Evolutionary conservation across 2,113 vertebrate genomes (phyloP), one percentile per base, ranked within the genome.

Genomic region (Willisornis vidua): DNA sequence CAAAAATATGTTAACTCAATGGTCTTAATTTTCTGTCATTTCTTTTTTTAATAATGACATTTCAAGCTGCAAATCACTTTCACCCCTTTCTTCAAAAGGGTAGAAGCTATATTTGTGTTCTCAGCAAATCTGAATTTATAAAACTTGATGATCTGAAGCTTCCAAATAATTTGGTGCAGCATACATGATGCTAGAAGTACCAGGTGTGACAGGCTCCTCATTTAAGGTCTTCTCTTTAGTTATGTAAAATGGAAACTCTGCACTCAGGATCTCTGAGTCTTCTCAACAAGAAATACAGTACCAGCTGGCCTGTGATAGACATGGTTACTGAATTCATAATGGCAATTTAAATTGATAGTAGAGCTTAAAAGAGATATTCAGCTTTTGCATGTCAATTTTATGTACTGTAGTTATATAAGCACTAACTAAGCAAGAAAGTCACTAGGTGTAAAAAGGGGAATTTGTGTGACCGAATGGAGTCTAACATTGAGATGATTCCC

Each of bases 381-480:
- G 0, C 5, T 20, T 29, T 45, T 54, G 10, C 1, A 4, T 72
- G 19, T 41, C 1, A 7, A 2, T 77, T 80, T 48, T 65, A 18
- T 48, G 12, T 46, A 26, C 26, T 54, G 4, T 7, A 55, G 15
- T 65, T 85, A 8, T 39, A 15, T 26, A 61, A 87, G 7, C 15
- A 52, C 11, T 65, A 22, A 23, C 20, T 57, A 20, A 33, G 39
- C 8, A 81, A 51, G 17, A 24, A 77, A 74, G 33, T 31, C 37
- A 19, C 1, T 9, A 39, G 11, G 3, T 77, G 15, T 4, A 51
- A 45, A 89, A 72, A 8, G 2, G 5, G 19, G 22, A 63, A 23
- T 43, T 48, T 52, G 5, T 35, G 31, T 43, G 13, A 57, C 24
- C 7, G 24, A 80, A 16, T 7, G 7, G 23, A 73, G 11, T 55